Base-by-base conservation (phyloP, 2,113 vertebrate species). In the Pristiophorus japonicus region DNA sequence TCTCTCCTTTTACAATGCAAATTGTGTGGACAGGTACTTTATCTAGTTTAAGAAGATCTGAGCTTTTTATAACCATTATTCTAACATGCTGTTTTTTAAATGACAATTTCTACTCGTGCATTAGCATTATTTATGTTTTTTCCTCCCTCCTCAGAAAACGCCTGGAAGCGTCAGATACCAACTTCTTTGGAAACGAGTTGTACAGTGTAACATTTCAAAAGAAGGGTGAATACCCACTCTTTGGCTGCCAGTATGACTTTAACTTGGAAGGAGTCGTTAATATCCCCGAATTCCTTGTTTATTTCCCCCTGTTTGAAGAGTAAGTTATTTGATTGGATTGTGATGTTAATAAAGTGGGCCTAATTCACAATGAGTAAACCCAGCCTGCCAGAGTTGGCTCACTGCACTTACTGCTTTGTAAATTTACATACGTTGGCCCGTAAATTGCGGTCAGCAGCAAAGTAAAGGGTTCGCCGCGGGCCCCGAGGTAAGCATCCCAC, bases 241-340 rank as follows among this genome's bases (percentile, higher is more conserved):
- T 99, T 95, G 98, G 99, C 95, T 99, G 99, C 97, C 98, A 99
- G 97, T 99, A 99, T 96, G 98, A 99, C 97, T 99, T 99, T 97
- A 98, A 97, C 96, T 97, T 99, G 63, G 98, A 99, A 97, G 98
- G 98, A 42, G 99, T 99, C 1, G 99, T 99, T 95, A 97, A 99
- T 95, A 98, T 99, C 2, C 99, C 99, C 0, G 99, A 99, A 97
- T 99, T 99, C 96, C 97, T 99, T 92, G 99, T 99, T 96, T 99
- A 99, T 96, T 99, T 99, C 96, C 99, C 99, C 1, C 97, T 99
- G 42, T 96, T 99, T 47, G 98, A 98, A 96, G 98, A 99, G 99
- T 99, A 97, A 98, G 99, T 97, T 75, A 67, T 55, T 7, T 0
- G 78, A 90, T 95, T 95, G 78, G 81, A 63, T 3, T 87, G 0